Conservation (phyloP, 2,797 vertebrate species). For the Chromobotia macracanthus region DNA sequence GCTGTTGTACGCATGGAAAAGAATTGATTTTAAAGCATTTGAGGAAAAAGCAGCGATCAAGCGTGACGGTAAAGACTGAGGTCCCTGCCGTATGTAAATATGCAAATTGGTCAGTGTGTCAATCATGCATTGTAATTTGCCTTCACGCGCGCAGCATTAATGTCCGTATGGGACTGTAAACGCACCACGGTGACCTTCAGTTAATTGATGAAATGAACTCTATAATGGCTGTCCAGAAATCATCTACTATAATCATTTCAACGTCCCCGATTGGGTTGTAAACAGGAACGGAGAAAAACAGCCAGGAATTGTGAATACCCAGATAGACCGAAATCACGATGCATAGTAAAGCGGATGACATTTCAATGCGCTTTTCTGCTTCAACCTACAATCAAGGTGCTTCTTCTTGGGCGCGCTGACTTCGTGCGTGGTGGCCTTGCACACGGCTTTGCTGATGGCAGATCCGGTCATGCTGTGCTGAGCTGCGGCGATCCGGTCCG, state of each 20-base stretch:
- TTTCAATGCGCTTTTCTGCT: conserved; percentile 35
- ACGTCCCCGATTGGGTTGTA: conserved; percentile 20
- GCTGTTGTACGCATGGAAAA: not conserved
- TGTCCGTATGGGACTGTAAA: conserved; percentile 16
- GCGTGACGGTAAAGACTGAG: not conserved
- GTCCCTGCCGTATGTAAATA: conserved; percentile 38
- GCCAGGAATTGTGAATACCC: not conserved
- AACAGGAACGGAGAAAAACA: not conserved
- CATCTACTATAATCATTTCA: conserved; percentile 12
- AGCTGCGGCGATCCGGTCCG: conserved; percentile 90
- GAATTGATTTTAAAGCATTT: not conserved
- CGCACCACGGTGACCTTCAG: conserved; percentile 57
- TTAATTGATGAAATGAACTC: conserved; percentile 50
- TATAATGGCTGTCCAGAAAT: conserved; percentile 36
- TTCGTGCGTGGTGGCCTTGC: conserved; percentile 90
- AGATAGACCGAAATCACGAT: conserved; percentile 13
- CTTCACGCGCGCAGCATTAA: conserved; percentile 10
- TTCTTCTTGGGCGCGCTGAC: conserved; percentile 89
- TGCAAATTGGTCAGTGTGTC: conserved; percentile 39
- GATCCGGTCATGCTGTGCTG: conserved; percentile 95
- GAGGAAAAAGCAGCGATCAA: not conserved
- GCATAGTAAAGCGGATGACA: conserved; percentile 37
- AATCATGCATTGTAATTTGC: conserved; percentile 43
- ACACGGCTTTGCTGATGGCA: conserved; percentile 87
- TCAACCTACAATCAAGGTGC: conserved; percentile 90